Evolutionary conservation across 2,888 invertebrate species (phyloP).

Genomic region (Aelia acuminata): DNA sequence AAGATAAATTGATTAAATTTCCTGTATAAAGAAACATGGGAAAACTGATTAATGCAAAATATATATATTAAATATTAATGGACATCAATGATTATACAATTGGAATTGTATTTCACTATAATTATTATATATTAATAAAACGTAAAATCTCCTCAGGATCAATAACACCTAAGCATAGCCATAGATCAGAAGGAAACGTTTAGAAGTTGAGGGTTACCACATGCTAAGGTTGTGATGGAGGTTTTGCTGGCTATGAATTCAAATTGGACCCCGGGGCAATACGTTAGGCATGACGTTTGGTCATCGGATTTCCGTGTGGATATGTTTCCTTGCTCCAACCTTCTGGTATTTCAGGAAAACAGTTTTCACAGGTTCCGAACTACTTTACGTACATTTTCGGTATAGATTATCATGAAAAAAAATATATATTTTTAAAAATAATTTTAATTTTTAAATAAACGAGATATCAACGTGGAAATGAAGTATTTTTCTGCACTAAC

Average conservation of each 20-base stretch:
- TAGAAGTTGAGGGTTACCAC: not conserved
- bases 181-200: not conserved
- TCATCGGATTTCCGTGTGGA: not conserved
- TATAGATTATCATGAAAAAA: not conserved
- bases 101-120: too few relatives aligned
- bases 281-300: not conserved
- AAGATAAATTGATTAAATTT: too few relatives aligned
- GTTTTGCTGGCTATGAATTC: conserved; percentile 10
- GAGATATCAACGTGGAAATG: too few relatives aligned
- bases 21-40: too few relatives aligned
- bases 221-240: not conserved
- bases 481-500: too few relatives aligned
- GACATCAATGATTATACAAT: too few relatives aligned
- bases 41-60: too few relatives aligned
- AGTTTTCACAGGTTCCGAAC: not conserved
- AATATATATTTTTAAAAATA: not conserved
- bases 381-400: not conserved
- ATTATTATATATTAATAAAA: not conserved
- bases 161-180: not conserved
- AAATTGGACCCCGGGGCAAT: not conserved
- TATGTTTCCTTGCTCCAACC: not conserved
- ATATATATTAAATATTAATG: too few relatives aligned
- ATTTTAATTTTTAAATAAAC: too few relatives aligned
- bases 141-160: not conserved
- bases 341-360: not conserved